Evolutionary conservation across 2,797 vertebrate genomes (phyloP).

Genomic region (Odontamblyopus lacepedii): DNA sequence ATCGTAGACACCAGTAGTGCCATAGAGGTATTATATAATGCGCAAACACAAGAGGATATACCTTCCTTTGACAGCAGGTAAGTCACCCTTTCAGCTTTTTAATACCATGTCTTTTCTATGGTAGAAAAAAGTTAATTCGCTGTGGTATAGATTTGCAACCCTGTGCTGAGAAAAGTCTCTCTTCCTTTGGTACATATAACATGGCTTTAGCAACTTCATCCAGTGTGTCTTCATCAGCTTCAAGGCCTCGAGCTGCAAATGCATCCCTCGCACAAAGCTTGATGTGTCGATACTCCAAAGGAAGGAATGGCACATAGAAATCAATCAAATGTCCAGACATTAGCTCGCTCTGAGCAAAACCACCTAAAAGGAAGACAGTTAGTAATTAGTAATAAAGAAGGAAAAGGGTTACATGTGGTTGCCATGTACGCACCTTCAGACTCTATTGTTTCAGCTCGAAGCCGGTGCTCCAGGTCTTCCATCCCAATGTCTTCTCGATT

Average conservation of each 20-base stretch:
- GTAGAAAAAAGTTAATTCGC: conserved; percentile 91
- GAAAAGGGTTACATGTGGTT: not conserved
- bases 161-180: conserved; percentile 91
- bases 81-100: conserved; percentile 34
- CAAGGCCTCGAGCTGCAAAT: conserved; percentile 81
- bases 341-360: conserved; percentile 84
- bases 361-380: conserved; percentile 51
- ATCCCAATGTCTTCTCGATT: conserved; percentile 89
- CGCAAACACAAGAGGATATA: conserved; percentile 31
- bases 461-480: conserved; percentile 84
- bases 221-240: conserved; percentile 79
- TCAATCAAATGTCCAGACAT: conserved; percentile 88
- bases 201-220: conserved; percentile 89
- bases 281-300: conserved; percentile 89
- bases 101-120: conserved; percentile 66
- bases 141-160: conserved; percentile 96
- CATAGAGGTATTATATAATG: conserved; percentile 28
- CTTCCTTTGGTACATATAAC: conserved; percentile 90
- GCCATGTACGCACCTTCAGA: conserved; percentile 75
- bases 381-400: not conserved
- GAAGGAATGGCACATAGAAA: conserved; percentile 91
- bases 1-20: conserved; percentile 36
- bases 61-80: conserved; percentile 35
- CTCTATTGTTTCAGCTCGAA: conserved; percentile 83
- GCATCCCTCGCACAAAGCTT: conserved; percentile 88